These are phyloP conservation scores for Bombus haemorrhoidalis DNA, from an alignment of 1,140 invertebrate genomes.

Conservation along the genomic window DNA sequence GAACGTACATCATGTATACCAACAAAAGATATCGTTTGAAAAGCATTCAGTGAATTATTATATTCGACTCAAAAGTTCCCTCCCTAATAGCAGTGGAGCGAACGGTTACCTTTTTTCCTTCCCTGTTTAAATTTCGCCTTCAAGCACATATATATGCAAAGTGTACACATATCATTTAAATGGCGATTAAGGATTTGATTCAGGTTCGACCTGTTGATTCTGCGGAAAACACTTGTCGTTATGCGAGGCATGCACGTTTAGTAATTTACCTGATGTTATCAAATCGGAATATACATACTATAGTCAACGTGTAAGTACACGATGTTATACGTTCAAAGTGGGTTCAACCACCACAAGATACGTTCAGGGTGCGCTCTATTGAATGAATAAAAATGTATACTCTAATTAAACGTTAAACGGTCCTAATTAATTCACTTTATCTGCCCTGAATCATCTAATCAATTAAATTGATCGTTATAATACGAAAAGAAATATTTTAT, in stretches of 20 bases:
- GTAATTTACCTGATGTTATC: slow-evolving; percentile 44
- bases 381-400: not conserved
- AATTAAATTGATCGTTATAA: not conserved
- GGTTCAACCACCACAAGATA: not conserved
- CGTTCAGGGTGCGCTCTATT: not conserved
- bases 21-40: slow-evolving; percentile 6
- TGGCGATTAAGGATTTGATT: slow-evolving; percentile 20
- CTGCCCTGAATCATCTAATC: not conserved
- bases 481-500: not conserved
- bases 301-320: slow-evolving; percentile 25
- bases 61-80: not conserved
- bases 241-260: slow-evolving; percentile 36
- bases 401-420: not conserved
- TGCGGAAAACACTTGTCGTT: slow-evolving; percentile 34
- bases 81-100: not conserved
- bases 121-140: not conserved
- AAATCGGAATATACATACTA: slow-evolving; percentile 43
- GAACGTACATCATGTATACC: not conserved
- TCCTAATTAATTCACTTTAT: not conserved
- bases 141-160: not conserved
- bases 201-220: slow-evolving; percentile 46
- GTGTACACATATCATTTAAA: not conserved
- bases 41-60: slow-evolving; percentile 23
- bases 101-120: not conserved
- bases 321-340: not conserved